A percentile compares a stretch with the other conserved stretches of the same genome.
These are phyloP conservation scores for Acanthisitta chloris DNA, from an alignment of 2,113 vertebrate species.

Conservation along the genomic window DNA sequence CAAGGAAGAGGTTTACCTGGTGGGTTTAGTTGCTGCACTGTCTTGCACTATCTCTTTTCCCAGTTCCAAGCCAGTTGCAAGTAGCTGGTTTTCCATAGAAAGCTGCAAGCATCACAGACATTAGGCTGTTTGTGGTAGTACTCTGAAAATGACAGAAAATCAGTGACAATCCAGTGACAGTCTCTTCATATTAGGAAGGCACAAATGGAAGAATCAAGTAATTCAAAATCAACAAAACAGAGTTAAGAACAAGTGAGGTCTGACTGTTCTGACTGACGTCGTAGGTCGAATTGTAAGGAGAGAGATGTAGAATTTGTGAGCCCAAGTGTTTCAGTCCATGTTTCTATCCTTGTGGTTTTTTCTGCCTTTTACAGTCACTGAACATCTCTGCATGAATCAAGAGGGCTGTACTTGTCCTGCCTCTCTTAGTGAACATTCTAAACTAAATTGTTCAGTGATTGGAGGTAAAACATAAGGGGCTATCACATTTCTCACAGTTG, in stretches of 20 bases:
- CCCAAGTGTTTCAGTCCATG: background rate
- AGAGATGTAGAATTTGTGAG: background rate
- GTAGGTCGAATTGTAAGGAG: background rate
- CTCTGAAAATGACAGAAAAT: background rate
- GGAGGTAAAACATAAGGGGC: background rate
- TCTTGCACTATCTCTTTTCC: background rate
- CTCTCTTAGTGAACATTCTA: background rate
- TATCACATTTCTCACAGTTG: background rate
- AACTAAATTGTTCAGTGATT: background rate
- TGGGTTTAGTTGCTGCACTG: background rate
- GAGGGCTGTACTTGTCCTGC: background rate
- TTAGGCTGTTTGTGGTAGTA: background rate
- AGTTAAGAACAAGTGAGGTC: background rate
- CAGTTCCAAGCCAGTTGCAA: background rate
- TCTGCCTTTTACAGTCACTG: background rate
- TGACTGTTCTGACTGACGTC: background rate
- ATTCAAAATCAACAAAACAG: background rate
- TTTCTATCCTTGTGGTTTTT: background rate
- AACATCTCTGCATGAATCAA: background rate
- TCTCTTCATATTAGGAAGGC: background rate
- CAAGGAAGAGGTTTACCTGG: background rate
- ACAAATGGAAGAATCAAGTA: background rate
- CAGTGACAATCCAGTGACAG: background rate
- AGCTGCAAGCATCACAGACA: background rate
- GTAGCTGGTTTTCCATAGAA: background rate